These are phyloP conservation scores for Mallotus villosus DNA, from an alignment of 2,797 vertebrate species.

Conservation along the genomic window DNA sequence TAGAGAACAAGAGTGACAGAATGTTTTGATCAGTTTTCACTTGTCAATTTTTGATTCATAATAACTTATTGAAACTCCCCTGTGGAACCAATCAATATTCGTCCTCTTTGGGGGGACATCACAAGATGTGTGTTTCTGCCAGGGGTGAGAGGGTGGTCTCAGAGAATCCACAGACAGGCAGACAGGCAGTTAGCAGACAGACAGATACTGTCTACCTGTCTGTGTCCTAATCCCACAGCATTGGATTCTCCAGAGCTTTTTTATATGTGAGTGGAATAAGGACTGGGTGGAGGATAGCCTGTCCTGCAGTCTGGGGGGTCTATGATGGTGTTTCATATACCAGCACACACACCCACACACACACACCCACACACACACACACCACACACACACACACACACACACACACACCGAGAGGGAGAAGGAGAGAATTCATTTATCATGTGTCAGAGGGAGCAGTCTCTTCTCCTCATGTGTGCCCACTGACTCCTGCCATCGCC, in stretches of 20 bases:
- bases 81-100: constrained; percentile 49
- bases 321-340: neutral
- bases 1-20: neutral
- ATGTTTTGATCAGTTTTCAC: constrained; percentile 46
- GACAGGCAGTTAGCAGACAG: neutral
- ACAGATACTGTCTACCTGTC: neutral
- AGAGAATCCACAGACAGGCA: constrained; percentile 2
- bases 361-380: neutral
- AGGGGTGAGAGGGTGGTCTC: neutral
- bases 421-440: constrained; percentile 39
- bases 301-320: neutral
- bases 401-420: neutral
- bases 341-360: neutral
- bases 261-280: constrained; percentile 1
- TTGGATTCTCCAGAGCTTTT: neutral
- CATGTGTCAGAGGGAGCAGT: constrained; percentile 38
- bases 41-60: constrained; percentile 60
- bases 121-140: neutral
- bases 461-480: constrained; percentile 21
- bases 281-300: neutral
- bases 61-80: constrained; percentile 62
- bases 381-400: neutral
- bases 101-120: neutral
- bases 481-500: constrained; percentile 25
- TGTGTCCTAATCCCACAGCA: constrained; percentile 6